Conservation (phyloP, 2,888 invertebrate species). For the Drosophila paranaensis region DNA sequence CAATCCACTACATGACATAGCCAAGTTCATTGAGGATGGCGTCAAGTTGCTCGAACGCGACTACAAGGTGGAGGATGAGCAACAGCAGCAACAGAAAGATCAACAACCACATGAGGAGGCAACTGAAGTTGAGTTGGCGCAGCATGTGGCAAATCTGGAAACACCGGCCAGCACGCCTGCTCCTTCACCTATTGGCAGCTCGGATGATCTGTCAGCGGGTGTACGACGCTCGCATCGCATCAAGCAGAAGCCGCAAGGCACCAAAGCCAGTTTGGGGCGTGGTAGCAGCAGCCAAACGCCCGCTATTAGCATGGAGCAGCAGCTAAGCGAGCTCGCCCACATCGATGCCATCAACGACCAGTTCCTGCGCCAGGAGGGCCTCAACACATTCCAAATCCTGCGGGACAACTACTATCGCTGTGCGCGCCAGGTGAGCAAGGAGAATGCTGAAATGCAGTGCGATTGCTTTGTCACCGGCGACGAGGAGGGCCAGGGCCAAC, state of each 20-base stretch:
- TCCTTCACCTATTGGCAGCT: constrained; percentile 50
- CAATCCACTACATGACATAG: constrained; percentile 82
- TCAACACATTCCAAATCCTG: constrained; percentile 92
- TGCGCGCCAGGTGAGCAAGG: constrained; percentile 94
- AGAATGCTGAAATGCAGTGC: constrained; percentile 96
- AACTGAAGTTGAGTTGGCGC: constrained; percentile 49
- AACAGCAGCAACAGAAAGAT: constrained; percentile 53
- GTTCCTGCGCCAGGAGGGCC: constrained; percentile 83
- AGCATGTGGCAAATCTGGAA: constrained; percentile 59
- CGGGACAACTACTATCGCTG: constrained; percentile 94
- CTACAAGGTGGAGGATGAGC: constrained; percentile 76
- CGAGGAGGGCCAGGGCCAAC: constrained; percentile 92
- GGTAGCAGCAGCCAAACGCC: constrained; percentile 86
- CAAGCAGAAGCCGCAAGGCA: constrained; percentile 88
- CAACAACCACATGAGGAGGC: constrained; percentile 16
- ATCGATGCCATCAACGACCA: constrained; percentile 82
- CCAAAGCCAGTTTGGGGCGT: constrained; percentile 81
- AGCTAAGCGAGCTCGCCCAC: constrained; percentile 78
- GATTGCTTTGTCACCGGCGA: constrained; percentile 97
- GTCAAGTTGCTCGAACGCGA: constrained; percentile 82
- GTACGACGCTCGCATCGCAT: constrained; percentile 91
- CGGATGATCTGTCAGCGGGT: constrained; percentile 66
- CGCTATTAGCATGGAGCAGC: constrained; percentile 80
- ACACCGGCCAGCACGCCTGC: constrained; percentile 77
- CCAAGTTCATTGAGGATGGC: constrained; percentile 83